phyloP scores from a whole-genome alignment of 2,113 vertebrate species.

The Cinclus cinclus region DNA sequence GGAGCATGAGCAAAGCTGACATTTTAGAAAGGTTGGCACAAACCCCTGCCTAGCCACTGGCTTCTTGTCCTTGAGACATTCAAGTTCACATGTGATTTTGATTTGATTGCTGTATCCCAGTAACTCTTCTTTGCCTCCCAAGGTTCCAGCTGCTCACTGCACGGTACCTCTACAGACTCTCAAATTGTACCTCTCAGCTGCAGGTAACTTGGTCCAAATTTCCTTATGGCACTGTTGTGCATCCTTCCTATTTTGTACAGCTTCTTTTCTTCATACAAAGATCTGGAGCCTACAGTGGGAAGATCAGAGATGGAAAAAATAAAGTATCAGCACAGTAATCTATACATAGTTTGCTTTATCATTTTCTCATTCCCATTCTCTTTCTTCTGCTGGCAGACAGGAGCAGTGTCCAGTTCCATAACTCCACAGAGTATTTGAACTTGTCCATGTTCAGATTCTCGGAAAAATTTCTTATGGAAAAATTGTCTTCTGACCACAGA shows the following conservation, averaged over 20 bases:
- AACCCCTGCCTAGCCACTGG: neutral
- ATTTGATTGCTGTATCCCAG: neutral
- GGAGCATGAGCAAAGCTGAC: neutral
- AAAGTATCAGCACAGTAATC: neutral
- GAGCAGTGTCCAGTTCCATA: neutral
- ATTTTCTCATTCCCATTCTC: neutral
- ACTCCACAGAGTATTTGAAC: neutral
- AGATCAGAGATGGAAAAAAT: neutral
- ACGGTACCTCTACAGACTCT: neutral
- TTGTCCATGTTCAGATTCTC: neutral
- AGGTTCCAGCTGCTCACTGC: neutral
- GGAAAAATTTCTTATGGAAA: neutral
- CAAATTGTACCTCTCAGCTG: neutral
- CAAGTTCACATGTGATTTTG: neutral
- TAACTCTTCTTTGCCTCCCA: neutral
- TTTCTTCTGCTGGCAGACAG: neutral
- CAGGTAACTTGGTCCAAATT: neutral
- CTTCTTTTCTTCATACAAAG: neutral
- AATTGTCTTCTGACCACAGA: neutral
- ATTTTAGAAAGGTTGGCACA: neutral
- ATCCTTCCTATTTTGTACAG: neutral
- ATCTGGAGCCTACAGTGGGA: neutral
- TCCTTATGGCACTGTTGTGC: neutral
- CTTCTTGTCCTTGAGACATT: conserved; percentile 27
- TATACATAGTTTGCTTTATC: neutral